Percentiles rank a stretch among this genome's conserved stretches.
Evolutionary conservation across 2,113 vertebrate species (phyloP).

Genomic region (Sapayoa aenigma): DNA sequence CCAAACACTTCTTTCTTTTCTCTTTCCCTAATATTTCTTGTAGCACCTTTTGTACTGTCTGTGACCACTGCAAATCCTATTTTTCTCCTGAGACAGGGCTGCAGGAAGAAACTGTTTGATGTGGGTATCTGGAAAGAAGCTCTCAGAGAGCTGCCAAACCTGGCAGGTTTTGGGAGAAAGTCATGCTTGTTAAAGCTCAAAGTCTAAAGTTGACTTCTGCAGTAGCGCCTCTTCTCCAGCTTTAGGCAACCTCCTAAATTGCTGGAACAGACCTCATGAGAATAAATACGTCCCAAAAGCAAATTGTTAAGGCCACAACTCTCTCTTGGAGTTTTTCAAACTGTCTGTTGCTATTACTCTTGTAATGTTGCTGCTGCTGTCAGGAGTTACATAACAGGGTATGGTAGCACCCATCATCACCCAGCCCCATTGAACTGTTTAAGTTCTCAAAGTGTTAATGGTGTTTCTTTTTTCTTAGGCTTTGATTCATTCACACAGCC

Average conservation of each 20-base stretch:
- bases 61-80: neutral
- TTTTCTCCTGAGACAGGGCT: slow-evolving; percentile 1
- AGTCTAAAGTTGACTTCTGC: neutral
- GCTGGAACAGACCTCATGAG: neutral
- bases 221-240: neutral
- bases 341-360: neutral
- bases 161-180: neutral
- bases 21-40: slow-evolving; percentile 5
- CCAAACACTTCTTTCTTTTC: neutral
- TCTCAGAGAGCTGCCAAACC: neutral
- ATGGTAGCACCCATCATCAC: neutral
- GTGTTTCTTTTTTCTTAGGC: neutral
- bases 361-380: neutral
- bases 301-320: neutral
- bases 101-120: neutral
- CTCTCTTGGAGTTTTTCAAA: neutral
- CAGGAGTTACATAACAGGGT: neutral
- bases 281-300: neutral
- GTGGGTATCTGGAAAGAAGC: neutral
- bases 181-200: neutral
- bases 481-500: neutral
- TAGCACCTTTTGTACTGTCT: neutral
- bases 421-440: neutral
- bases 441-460: neutral
- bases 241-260: neutral